Percentiles rank a stretch among this genome's conserved stretches.
Evolutionary conservation across 30 jellyfish, hydroid and myxozoan genomes (phyloP).

Genomic region (Catostylus mosaicus): DNA sequence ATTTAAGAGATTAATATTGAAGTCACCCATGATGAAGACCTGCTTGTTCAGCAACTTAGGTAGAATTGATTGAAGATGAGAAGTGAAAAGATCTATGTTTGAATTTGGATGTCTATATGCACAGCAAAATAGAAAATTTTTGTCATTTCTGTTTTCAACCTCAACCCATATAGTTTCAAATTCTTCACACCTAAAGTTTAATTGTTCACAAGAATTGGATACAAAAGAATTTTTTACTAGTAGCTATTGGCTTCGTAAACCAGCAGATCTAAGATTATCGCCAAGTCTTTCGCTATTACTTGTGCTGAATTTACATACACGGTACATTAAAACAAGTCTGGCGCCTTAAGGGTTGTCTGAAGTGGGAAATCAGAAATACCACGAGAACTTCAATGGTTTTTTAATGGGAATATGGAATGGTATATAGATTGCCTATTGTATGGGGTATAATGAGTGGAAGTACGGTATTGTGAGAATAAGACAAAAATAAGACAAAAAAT

Average conservation of each 20-base stretch:
- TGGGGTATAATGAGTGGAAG: constrained; percentile 7
- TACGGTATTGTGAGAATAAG: constrained; percentile 5
- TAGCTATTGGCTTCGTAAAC: constrained; percentile 1
- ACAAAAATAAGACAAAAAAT: not conserved
- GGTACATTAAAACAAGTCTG: not conserved
- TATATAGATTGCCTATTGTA: constrained; percentile 5
- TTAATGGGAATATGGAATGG: not conserved
- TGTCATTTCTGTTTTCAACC: constrained; percentile 13
- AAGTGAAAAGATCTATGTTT: constrained; percentile 3
- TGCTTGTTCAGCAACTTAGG: constrained; percentile 8
- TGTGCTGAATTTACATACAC: constrained; percentile 5
- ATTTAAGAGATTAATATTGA: constrained; percentile 9
- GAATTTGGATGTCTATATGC: constrained; percentile 31
- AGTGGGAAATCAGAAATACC: not conserved
- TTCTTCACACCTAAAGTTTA: constrained; percentile 8
- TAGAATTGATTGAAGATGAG: constrained; percentile 23
- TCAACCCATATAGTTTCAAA: constrained; percentile 42
- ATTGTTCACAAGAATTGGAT: constrained; percentile 14
- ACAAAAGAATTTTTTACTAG: constrained; percentile 4
- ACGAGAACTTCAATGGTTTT: constrained; percentile 14
- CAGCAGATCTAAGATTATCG: not conserved
- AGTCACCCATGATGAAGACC: constrained; percentile 36
- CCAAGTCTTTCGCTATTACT: constrained; percentile 1
- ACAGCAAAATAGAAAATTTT: constrained; percentile 16
- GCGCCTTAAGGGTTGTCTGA: constrained; percentile 9